Conservation (phyloP, 2,888 invertebrate genomes). For the Mesorhabditis spiculigera region DNA sequence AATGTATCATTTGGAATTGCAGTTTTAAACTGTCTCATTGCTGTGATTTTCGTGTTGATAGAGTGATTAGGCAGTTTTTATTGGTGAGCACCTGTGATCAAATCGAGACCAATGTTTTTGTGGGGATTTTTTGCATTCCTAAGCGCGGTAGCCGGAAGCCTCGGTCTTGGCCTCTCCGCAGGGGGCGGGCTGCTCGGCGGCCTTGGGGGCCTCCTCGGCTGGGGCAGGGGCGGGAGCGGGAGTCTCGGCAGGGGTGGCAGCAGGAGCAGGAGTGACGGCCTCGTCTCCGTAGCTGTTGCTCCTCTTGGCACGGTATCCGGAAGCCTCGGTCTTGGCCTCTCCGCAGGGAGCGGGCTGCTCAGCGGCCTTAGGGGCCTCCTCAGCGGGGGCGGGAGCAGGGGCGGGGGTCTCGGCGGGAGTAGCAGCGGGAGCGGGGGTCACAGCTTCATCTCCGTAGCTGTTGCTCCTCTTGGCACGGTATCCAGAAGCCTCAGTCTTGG, state of each 20-base stretch:
- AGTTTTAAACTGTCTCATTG: not conserved
- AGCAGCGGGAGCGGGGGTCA: constrained; percentile 27
- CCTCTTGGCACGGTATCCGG: too few relatives aligned
- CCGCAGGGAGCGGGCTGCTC: constrained; percentile 19
- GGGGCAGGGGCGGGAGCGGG: constrained; percentile 22
- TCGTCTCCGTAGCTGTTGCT: too few relatives aligned
- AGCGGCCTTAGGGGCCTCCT: constrained; percentile 14
- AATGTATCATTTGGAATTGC: too few relatives aligned
- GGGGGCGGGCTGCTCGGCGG: constrained; percentile 7
- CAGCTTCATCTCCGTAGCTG: constrained; percentile 36
- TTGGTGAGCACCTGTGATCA: not conserved
- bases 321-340: not conserved
- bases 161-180: constrained; percentile 5
- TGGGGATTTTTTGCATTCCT: constrained; percentile 27
- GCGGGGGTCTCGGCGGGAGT: constrained; percentile 19
- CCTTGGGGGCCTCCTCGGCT: constrained; percentile 10
- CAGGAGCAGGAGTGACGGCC: constrained; percentile 19
- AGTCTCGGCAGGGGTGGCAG: constrained; percentile 17
- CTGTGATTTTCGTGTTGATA: not conserved
- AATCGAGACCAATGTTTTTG: not conserved
- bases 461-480: constrained; percentile 30
- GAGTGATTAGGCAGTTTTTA: constrained; percentile 2
- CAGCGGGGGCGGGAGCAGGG: constrained; percentile 20
- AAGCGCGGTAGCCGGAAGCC: constrained; percentile 23
- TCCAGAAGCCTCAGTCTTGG: constrained; percentile 13